Percentiles rank a stretch among this genome's conserved stretches.
Conservation (phyloP, 2,797 vertebrate species). For the Propithecus perrieri region DNA sequence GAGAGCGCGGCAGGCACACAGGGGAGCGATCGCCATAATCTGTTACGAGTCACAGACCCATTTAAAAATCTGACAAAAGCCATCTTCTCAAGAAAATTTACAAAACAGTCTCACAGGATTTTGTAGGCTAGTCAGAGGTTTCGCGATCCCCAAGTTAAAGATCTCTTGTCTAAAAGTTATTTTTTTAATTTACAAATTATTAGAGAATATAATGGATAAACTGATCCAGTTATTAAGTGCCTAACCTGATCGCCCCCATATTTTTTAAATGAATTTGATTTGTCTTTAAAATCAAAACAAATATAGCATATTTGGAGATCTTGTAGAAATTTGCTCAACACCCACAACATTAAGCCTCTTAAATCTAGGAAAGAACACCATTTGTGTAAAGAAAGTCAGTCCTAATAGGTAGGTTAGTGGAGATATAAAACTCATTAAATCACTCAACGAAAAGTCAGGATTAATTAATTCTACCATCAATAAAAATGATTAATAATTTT, state of each 20-base stretch:
- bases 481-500: conserved; percentile 19
- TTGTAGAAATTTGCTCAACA: neutral
- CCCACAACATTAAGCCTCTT: neutral
- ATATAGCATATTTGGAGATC: neutral
- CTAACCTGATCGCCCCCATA: neutral
- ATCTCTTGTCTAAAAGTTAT: neutral
- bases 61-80: neutral
- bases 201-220: neutral
- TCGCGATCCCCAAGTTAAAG: neutral
- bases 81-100: neutral
- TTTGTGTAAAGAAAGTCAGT: neutral
- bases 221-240: neutral
- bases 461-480: neutral
- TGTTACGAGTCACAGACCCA: neutral
- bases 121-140: neutral
- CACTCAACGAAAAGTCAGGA: neutral
- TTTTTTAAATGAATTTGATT: neutral
- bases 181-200: neutral
- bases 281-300: neutral
- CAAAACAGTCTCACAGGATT: neutral
- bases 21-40: no score
- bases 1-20: rapidly evolving
- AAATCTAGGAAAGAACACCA: neutral
- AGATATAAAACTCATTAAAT: neutral
- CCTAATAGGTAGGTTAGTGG: neutral